These are phyloP conservation scores for Chaetophractus vellerosus DNA, from an alignment of 2,797 vertebrate genomes.

Conservation along the genomic window DNA sequence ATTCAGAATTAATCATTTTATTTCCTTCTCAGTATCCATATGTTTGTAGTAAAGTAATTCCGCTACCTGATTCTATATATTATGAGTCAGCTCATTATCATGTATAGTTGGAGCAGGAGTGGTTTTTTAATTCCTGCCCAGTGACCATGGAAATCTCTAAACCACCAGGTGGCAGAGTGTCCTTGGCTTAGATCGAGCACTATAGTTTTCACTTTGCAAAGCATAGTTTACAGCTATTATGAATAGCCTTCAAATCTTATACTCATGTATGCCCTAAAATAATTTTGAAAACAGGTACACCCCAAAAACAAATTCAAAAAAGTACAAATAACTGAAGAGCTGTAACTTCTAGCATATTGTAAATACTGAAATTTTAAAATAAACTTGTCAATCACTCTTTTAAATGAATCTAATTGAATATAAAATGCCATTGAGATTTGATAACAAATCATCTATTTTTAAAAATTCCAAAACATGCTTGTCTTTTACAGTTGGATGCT, in stretches of 20 bases:
- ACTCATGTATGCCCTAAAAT: neutral
- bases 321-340: neutral
- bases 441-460: neutral
- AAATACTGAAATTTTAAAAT: conserved; percentile 24
- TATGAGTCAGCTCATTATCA: neutral
- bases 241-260: neutral
- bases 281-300: neutral
- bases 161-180: conserved; percentile 90
- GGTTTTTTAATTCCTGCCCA: neutral
- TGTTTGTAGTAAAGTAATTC: neutral
- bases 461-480: neutral
- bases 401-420: conserved; percentile 14
- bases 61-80: neutral
- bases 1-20: conserved; percentile 13
- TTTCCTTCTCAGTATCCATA: neutral
- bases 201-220: neutral
- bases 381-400: neutral
- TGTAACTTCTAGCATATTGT: neutral
- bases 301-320: neutral
- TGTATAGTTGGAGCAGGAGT: neutral
- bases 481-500: neutral
- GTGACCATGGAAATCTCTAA: neutral
- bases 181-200: conserved; percentile 59
- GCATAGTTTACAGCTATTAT: neutral
- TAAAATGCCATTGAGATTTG: neutral